phyloP scores from a whole-genome alignment of 2,113 vertebrate species.

The Delphinapterus leucas region DNA sequence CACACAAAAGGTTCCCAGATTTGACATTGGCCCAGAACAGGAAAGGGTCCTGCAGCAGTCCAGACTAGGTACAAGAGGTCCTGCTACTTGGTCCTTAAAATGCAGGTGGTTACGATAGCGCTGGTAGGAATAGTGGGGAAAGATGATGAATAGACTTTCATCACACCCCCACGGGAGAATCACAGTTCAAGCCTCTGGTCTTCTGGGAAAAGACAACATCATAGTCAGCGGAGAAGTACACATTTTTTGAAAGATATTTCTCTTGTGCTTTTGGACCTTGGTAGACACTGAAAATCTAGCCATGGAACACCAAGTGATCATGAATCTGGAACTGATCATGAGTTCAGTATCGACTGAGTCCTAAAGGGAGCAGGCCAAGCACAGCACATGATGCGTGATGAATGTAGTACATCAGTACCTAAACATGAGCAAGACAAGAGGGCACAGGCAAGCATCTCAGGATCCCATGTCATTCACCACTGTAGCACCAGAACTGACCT shows the following conservation, averaged over 20 bases:
- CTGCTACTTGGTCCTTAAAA: neutral
- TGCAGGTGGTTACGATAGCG: neutral
- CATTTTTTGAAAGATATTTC: neutral
- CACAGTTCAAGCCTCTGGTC: no score
- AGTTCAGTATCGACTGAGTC: neutral
- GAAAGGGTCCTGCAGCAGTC: neutral
- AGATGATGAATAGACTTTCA: neutral
- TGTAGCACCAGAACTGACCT: no score
- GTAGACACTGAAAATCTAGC: neutral
- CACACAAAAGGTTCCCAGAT: neutral
- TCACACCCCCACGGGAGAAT: neutral
- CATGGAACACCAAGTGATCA: neutral
- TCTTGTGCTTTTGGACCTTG: neutral
- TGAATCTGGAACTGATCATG: neutral
- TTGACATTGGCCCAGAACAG: neutral
- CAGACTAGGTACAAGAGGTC: neutral
- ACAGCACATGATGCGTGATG: fast-evolving
- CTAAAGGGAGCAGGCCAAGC: neutral
- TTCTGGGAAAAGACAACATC: neutral
- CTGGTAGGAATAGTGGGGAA: neutral
- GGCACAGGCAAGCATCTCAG: neutral
- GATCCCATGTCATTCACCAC: fast-evolving
- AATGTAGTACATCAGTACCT: neutral
- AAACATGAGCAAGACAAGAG: neutral
- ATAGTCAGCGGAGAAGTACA: neutral